phyloP scores from a whole-genome alignment of 2,888 invertebrate genomes.

The Opisthograptis luteolata region DNA sequence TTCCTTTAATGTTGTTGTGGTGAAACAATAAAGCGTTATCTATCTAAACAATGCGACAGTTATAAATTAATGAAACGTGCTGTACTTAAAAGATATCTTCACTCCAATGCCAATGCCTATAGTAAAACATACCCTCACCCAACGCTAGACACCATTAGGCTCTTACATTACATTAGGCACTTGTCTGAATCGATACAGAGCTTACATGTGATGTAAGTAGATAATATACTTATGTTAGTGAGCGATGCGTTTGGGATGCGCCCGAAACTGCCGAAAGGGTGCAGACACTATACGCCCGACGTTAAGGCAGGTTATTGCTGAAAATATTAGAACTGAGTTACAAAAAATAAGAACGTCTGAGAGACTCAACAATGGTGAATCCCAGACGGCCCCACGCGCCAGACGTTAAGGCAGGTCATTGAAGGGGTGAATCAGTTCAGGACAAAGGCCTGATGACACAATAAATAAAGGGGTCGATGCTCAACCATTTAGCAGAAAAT shows the following conservation, averaged over 20 bases:
- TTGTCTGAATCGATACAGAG: conserved; percentile 43
- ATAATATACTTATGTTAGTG: no score
- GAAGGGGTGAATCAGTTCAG: conserved; percentile 41
- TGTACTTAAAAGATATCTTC: no score
- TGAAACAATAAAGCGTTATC: no score
- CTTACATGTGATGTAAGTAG: no score
- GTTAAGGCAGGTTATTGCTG: conserved; percentile 38
- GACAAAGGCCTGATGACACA: conserved; percentile 30
- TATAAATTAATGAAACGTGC: no score
- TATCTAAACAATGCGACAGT: no score
- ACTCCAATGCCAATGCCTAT: no score
- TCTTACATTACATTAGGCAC: conserved; percentile 8
- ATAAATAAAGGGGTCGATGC: conserved; percentile 25
- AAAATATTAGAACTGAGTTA: not conserved
- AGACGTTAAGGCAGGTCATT: conserved; percentile 70
- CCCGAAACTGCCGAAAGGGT: conserved; percentile 8
- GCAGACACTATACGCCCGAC: conserved; percentile 1
- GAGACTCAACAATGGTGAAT: conserved; percentile 33
- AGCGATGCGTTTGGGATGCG: conserved; percentile 10
- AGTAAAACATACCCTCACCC: conserved; percentile 5
- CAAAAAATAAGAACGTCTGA: conserved; percentile 5
- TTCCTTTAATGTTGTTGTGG: no score
- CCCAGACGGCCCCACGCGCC: conserved; percentile 41
- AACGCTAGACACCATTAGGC: conserved; percentile 17
- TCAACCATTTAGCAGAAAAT: conserved; percentile 5